phyloP scores from a whole-genome alignment of 2,888 invertebrate species.

The Ptychoptera albimana region DNA sequence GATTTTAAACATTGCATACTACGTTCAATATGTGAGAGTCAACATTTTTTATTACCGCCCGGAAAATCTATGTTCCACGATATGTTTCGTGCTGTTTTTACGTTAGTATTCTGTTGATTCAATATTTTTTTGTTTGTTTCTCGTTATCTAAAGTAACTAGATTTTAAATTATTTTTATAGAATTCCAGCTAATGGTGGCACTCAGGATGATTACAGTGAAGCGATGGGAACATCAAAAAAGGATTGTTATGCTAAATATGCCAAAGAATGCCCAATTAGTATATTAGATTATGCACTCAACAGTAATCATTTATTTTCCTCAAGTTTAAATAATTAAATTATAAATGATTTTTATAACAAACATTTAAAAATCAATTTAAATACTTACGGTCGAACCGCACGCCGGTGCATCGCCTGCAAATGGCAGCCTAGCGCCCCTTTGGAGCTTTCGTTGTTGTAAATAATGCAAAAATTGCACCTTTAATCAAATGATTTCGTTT shows the following conservation, averaged over 20 bases:
- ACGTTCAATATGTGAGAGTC: conserved; percentile 51
- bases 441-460: conserved; percentile 14
- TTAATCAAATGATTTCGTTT: background rate
- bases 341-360: background rate
- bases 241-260: conserved; percentile 1
- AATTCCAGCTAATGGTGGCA: background rate
- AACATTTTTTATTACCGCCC: conserved; percentile 35
- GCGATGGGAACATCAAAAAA: background rate
- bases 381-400: conserved; percentile 30
- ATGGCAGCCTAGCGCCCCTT: conserved; percentile 25
- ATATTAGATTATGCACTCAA: background rate
- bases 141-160: background rate
- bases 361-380: conserved; percentile 1
- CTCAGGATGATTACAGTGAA: conserved; percentile 2
- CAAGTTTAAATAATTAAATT: no score
- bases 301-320: background rate
- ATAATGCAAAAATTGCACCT: background rate
- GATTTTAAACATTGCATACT: conserved; percentile 35
- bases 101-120: conserved; percentile 31
- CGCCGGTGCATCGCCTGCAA: conserved; percentile 32
- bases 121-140: background rate
- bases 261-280: conserved; percentile 2
- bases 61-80: conserved; percentile 51
- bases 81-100: conserved; percentile 43
- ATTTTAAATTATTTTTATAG: background rate